Evolutionary conservation across 1,140 invertebrate genomes (phyloP).

Genomic region (Leptonema lineaticorne): DNA sequence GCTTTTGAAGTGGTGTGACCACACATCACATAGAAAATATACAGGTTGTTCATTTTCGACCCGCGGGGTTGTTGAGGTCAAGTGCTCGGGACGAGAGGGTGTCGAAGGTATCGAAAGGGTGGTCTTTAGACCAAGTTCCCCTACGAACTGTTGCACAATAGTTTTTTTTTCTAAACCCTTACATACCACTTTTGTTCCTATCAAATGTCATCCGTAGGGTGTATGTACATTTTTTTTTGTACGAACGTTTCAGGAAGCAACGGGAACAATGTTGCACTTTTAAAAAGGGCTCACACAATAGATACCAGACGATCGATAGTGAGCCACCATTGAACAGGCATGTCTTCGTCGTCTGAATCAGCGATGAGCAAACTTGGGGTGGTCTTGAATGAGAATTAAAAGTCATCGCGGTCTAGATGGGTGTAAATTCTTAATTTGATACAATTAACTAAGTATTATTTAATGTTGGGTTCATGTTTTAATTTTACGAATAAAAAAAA

Average conservation of each 20-base stretch:
- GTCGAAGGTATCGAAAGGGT: background rate
- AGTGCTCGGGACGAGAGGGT: constrained; percentile 8
- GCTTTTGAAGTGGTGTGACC: too few species aligned
- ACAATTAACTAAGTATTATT: too few species aligned
- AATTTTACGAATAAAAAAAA: too few species aligned
- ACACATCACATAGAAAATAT: background rate
- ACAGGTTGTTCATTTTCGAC: background rate
- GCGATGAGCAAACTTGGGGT: too few species aligned
- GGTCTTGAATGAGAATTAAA: too few species aligned
- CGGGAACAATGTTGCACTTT: constrained; percentile 31
- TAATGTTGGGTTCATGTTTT: too few species aligned
- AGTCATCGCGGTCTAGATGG: too few species aligned
- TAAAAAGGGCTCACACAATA: constrained; percentile 20
- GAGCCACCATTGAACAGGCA: background rate
- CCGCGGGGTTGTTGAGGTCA: constrained; percentile 9
- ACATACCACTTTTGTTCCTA: constrained; percentile 19
- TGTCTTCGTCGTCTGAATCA: too few species aligned
- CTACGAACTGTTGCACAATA: constrained; percentile 5
- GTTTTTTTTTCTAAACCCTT: background rate
- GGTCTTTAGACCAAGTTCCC: background rate
- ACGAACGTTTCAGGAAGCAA: constrained; percentile 16
- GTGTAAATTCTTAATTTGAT: too few species aligned
- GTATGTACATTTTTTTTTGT: constrained; percentile 33
- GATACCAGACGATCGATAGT: constrained; percentile 23
- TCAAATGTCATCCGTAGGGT: constrained; percentile 31